Evolutionary conservation across 2,797 vertebrate species (phyloP).

Genomic region (Eulemur rubriventer): DNA sequence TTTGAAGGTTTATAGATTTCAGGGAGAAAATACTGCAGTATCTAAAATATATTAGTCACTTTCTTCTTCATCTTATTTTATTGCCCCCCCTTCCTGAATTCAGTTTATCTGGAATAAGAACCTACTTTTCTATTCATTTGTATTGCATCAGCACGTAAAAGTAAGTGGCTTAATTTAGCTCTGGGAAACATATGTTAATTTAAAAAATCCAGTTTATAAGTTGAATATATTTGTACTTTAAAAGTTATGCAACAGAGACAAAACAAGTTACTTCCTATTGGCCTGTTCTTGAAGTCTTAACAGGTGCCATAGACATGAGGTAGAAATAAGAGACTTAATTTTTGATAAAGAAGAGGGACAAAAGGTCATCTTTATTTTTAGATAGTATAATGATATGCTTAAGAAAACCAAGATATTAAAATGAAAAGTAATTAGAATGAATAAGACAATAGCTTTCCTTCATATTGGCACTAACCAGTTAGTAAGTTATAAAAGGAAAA

Average conservation of each 20-base stretch:
- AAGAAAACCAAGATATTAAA: slow-evolving; percentile 34
- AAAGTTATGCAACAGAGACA: slow-evolving; percentile 7
- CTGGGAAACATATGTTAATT: slow-evolving; percentile 20
- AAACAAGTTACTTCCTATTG: not conserved
- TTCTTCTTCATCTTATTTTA: slow-evolving; percentile 42
- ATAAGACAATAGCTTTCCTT: slow-evolving; percentile 15
- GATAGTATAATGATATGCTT: not conserved
- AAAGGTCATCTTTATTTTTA: slow-evolving; percentile 7
- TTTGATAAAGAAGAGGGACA: not conserved
- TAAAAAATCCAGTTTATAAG: slow-evolving; percentile 10
- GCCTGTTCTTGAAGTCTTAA: not conserved
- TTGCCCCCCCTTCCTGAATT: not conserved
- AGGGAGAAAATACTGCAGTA: slow-evolving; percentile 21
- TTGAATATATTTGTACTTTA: slow-evolving; percentile 47
- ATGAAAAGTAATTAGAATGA: slow-evolving; percentile 17
- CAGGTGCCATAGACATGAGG: not conserved
- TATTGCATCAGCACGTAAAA: not conserved
- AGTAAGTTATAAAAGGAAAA: slow-evolving; percentile 34
- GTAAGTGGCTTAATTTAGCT: slow-evolving; percentile 35
- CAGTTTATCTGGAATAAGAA: slow-evolving; percentile 44
- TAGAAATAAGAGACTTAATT: slow-evolving; percentile 36
- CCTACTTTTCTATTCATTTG: slow-evolving; percentile 25
- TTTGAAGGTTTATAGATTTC: slow-evolving; percentile 35
- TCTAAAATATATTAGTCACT: slow-evolving; percentile 14
- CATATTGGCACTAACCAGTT: not conserved